Evolutionary conservation across 2,797 vertebrate genomes (phyloP).

Genomic region (Acipenser oxyrinchus): DNA sequence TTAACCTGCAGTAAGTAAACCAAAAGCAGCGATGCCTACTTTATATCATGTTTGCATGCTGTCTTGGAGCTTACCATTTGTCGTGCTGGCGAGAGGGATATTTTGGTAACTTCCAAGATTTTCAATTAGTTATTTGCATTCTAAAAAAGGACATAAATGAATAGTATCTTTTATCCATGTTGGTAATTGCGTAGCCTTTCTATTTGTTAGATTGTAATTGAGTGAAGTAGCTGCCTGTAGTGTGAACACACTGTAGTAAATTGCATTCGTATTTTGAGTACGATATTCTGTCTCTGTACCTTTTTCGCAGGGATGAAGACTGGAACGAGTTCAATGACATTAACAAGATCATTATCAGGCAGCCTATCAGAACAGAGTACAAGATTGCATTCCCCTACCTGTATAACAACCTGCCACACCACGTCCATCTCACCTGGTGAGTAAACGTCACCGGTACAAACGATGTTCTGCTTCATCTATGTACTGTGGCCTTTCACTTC

Average conservation of each 20-base stretch:
- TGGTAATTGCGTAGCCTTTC: not conserved
- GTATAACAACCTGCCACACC: constrained; percentile 97
- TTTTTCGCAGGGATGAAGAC: constrained; percentile 82
- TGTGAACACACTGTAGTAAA: not conserved
- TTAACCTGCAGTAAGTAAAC: constrained; percentile 93
- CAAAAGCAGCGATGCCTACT: not conserved
- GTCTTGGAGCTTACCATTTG: not conserved
- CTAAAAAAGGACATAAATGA: not conserved
- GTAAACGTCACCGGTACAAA: constrained; percentile 7
- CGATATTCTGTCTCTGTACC: not conserved
- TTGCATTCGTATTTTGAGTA: not conserved
- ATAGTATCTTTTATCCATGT: not conserved
- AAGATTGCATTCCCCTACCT: constrained; percentile 97
- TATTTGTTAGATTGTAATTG: not conserved
- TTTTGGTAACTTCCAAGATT: not conserved
- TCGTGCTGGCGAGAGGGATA: not conserved
- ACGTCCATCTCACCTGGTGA: constrained; percentile 96
- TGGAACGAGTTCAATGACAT: constrained; percentile 99
- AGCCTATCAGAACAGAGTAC: constrained; percentile 96
- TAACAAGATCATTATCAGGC: constrained; percentile 98
- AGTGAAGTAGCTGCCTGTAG: not conserved
- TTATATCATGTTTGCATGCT: not conserved
- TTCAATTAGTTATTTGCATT: too few relatives aligned
- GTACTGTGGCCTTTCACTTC: not conserved
- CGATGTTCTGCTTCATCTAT: too few relatives aligned